Conservation (phyloP, 1,140 invertebrate species). For the Drosophila repletoides region DNA sequence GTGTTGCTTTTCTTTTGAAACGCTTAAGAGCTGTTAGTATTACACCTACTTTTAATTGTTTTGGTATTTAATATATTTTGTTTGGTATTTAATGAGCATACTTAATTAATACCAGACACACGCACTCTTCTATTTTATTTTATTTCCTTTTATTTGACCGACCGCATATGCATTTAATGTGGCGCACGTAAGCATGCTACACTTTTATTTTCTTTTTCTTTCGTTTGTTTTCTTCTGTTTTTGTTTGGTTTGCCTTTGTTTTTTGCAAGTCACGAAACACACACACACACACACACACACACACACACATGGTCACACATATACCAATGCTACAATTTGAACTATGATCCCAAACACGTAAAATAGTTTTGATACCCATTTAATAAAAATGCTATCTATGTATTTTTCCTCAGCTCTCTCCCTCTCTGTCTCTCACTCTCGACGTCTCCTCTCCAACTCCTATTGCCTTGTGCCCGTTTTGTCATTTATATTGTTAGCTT, state of each 20-base stretch:
- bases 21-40: background rate
- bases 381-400: constrained; percentile 73
- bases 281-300: background rate
- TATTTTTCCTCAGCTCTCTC: constrained; percentile 36
- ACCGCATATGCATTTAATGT: constrained; percentile 68
- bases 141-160: constrained; percentile 32
- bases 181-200: constrained; percentile 64
- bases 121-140: background rate
- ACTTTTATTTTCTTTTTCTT: constrained; percentile 19
- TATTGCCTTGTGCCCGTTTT: constrained; percentile 46
- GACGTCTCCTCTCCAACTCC: background rate
- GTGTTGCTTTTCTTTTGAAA: constrained; percentile 3
- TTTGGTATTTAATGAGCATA: constrained; percentile 3
- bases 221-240: no score
- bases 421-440: background rate
- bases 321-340: constrained; percentile 10
- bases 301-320: background rate
- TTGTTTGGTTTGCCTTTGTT: no score
- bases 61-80: background rate
- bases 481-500: constrained; percentile 64
- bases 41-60: background rate
- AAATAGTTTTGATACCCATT: constrained; percentile 77
- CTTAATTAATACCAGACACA: constrained; percentile 9
- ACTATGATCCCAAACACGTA: constrained; percentile 58
- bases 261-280: constrained; percentile 40